Conservation (phyloP, 2,888 invertebrate species). For the Cephus pulcher region DNA sequence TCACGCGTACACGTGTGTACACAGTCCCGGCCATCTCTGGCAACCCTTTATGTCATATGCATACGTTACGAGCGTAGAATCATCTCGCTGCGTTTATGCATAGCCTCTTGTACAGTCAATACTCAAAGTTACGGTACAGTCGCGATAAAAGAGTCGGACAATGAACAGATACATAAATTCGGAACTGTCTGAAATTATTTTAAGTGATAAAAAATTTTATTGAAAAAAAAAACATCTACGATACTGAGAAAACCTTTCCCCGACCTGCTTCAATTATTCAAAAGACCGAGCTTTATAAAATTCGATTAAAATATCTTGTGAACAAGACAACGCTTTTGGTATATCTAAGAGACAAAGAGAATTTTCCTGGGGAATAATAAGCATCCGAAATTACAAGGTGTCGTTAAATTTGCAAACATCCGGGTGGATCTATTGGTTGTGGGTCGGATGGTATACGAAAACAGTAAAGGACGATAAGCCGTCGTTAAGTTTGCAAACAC, state of each 20-base stretch:
- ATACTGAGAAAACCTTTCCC: not conserved
- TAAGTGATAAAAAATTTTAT: not conserved
- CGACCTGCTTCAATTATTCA: too few relatives aligned
- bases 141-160: not conserved
- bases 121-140: not conserved
- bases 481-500: conserved; percentile 42
- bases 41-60: conserved; percentile 52
- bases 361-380: conserved; percentile 8
- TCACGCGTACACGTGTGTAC: conserved; percentile 26
- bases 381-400: conserved; percentile 25
- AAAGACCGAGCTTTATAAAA: not conserved
- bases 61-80: conserved; percentile 45
- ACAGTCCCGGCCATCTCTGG: conserved; percentile 35
- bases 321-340: not conserved
- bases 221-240: not conserved
- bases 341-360: conserved; percentile 18
- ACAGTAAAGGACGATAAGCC: conserved; percentile 28
- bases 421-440: not conserved
- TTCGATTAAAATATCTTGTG: not conserved
- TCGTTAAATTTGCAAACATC: conserved; percentile 32
- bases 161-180: not conserved
- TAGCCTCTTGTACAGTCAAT: not conserved
- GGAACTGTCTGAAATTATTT: not conserved
- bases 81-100: conserved; percentile 19
- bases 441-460: not conserved